Base-by-base conservation (phyloP, 2,113 vertebrate genomes). In the Fukomys damarensis region DNA sequence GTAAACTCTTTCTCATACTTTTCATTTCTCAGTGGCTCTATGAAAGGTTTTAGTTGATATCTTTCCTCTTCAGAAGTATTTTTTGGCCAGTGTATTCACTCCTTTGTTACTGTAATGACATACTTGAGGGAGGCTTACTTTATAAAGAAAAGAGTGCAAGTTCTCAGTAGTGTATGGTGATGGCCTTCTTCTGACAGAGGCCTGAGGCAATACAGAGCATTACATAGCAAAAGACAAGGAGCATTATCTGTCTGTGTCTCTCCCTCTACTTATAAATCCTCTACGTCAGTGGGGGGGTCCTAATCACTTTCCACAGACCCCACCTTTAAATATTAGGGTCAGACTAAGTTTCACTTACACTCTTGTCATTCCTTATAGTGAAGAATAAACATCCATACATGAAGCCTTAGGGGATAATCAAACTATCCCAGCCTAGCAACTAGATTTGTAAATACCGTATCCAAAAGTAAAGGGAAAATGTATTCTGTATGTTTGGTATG, bases 361-460 rank as follows among this genome's bases (percentile, higher is more conserved):
- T 7, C 28, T 79, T 5, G 0, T 43, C 12, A 1, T 46, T 12
- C 13, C 6, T 80, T 65, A 82, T 4, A 74, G 17, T 70, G 59
- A 26, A 10, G 12, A 24, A 58, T 58, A 66, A 58, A 46, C 58
- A 20, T 49, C 32, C 30, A 41, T 41, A n/a, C 6, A 10, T 72
- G 19, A 82, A 61, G 41, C 76, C 92, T 70, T 32, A 22, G 41
- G 12, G 46, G 22, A 81, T 54, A 63, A 17, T 52, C 52, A 88
- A 61, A 26, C 41, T 52, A 4, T 52, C n/a, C 12, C 80, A 24
- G 49, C 19, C 19, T 32, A 82, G 32, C 52, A 72, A 3, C 32
- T 91, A 74, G 63, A 83, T 95, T 84, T 96, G 58, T 93, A 93
- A 49, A 28, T 28, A 76, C 2, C 14, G 41, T 66, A 92, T 94